phyloP scores from a whole-genome alignment of 2,113 vertebrate genomes.

The Halichoeres trimaculatus region DNA sequence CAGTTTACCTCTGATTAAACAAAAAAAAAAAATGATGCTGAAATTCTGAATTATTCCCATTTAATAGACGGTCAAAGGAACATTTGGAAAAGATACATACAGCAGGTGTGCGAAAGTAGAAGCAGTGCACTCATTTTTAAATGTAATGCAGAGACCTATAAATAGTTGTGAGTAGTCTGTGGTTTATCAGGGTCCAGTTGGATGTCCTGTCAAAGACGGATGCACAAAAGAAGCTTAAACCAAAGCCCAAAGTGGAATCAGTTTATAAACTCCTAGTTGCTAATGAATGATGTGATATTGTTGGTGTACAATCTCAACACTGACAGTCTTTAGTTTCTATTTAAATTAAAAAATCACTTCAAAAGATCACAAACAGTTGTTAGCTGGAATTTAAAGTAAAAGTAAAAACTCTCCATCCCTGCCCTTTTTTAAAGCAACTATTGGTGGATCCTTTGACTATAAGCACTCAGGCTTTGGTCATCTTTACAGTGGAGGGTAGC shows the following conservation, averaged over 20 bases:
- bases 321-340: slow-evolving; percentile 33
- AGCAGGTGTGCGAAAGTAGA: slow-evolving; percentile 59
- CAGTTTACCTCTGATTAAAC: background rate
- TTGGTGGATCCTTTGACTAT: slow-evolving; percentile 7
- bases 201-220: slow-evolving; percentile 22
- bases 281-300: background rate
- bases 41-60: slow-evolving; percentile 55
- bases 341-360: slow-evolving; percentile 24
- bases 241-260: slow-evolving; percentile 7
- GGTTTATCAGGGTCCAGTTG: slow-evolving; percentile 15
- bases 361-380: slow-evolving; percentile 42
- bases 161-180: slow-evolving; percentile 38
- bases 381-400: slow-evolving; percentile 46
- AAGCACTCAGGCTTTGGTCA: slow-evolving; percentile 10
- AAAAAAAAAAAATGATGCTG: slow-evolving; percentile 4
- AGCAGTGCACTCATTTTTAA: slow-evolving; percentile 65
- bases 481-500: background rate
- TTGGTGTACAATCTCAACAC: slow-evolving; percentile 30
- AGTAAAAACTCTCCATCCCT: slow-evolving; percentile 41
- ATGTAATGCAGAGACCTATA: slow-evolving; percentile 50
- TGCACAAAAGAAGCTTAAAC: slow-evolving; percentile 5
- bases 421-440: slow-evolving; percentile 46
- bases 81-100: slow-evolving; percentile 62
- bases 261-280: background rate
- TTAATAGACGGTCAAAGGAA: slow-evolving; percentile 69